phyloP scores from a whole-genome alignment of 1,140 invertebrate genomes.

The Tetranychus cinnabarinus region DNA sequence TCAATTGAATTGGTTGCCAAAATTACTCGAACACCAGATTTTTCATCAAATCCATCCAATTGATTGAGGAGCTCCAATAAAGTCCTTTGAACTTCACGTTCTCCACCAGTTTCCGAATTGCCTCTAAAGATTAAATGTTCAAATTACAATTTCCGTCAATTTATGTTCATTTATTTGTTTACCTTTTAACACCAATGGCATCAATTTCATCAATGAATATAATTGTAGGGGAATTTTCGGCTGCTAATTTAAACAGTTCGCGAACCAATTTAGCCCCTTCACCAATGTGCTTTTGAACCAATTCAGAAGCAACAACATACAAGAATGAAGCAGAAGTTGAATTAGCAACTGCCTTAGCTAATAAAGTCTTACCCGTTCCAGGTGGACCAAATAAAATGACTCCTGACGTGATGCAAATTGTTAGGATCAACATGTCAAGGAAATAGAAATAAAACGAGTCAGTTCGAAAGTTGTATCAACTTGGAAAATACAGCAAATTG shows the following conservation, averaged over 20 bases:
- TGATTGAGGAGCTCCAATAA: constrained; percentile 91
- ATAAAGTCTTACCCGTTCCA: constrained; percentile 70
- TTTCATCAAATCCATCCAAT: constrained; percentile 99
- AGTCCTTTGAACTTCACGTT: constrained; percentile 96
- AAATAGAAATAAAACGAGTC: no score
- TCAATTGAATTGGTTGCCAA: constrained; percentile 99
- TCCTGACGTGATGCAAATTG: constrained; percentile 16
- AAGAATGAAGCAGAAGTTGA: constrained; percentile 69
- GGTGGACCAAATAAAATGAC: constrained; percentile 68
- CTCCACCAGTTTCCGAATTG: constrained; percentile 94
- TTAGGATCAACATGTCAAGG: no score
- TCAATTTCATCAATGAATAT: constrained; percentile 94
- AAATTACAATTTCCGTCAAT: no score
- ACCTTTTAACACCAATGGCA: constrained; percentile 45
- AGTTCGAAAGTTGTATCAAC: no score
- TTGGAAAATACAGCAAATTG: constrained; percentile 48
- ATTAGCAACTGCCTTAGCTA: constrained; percentile 76
- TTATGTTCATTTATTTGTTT: constrained; percentile 8
- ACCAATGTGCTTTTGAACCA: constrained; percentile 82
- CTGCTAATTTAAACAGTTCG: constrained; percentile 63
- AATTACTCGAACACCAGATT: constrained; percentile 98
- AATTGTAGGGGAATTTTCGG: constrained; percentile 63
- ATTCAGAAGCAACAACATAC: constrained; percentile 68
- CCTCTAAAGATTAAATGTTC: constrained; percentile 13
- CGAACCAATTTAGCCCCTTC: constrained; percentile 76